Evolutionary conservation across 2,113 vertebrate species (phyloP), one percentile per base, ranked within the genome.

Genomic region (Chlorocebus sabaeus): DNA sequence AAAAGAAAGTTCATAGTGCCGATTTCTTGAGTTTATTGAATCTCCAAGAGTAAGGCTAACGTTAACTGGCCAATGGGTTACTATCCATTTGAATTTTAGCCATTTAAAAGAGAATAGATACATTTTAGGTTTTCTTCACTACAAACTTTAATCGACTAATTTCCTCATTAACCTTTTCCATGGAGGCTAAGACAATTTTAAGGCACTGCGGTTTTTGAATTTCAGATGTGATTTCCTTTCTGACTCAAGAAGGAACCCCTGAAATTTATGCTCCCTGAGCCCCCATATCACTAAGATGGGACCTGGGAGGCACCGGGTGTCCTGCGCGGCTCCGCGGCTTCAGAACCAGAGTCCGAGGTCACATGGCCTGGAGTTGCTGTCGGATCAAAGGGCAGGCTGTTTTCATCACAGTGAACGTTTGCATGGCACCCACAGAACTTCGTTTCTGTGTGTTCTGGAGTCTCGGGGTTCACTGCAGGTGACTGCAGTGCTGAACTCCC

Each of bases 201-300:
- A 43, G 38, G 35, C 55, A 30, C 32, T 68, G 32, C 30, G 8
- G 12, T 12, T 5, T 38, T 43, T 12, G 27, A 38, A 35, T 48
- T 20, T 59, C 64, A 22, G 40, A 32, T 45, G 25, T 30, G 43
- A 72, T 13, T 38, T 75, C 55, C 80, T 64, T 17, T 84, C 12
- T 12, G 18, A 73, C 27, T 6, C 17, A 35, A 59, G 38, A 10
- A 61, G 32, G 45, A 55, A 9, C 35, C 22, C 25, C 13, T 16
- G 9, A 6, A 0, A 25, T 8, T 25, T 7, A 12, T 13, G 45
- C 23, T 64, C 8, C 3, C 17, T 23, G 45, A 16, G 55, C 0
- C 17, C 13, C 10, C 13, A 0, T 4, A 30, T 75, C 57, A 25
- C 61, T 32, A 30, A 64, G 61, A 13, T 32, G 27, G 38, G 23